Conservation (phyloP, 2,888 invertebrate genomes). For the Stenodera caucasica region DNA sequence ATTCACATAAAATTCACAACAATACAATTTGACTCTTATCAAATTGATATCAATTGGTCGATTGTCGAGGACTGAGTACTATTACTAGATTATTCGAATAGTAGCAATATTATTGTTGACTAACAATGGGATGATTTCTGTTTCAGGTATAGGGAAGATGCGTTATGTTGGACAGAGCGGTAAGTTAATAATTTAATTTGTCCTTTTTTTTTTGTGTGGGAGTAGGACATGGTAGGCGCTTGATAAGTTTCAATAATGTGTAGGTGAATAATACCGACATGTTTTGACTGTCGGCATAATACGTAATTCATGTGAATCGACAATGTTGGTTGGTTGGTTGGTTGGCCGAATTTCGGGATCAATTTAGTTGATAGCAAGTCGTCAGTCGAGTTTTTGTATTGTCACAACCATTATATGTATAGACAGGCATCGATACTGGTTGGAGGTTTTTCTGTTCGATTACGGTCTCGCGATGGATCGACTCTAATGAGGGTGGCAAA, state of each 20-base stretch:
- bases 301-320: neutral
- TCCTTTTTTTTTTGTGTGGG: constrained; percentile 30
- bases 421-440: constrained; percentile 53
- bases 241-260: constrained; percentile 36
- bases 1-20: constrained; percentile 1
- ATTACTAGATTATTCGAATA: neutral
- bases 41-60: neutral
- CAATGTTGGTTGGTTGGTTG: constrained; percentile 11
- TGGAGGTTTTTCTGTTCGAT: constrained; percentile 50
- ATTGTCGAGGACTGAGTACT: neutral
- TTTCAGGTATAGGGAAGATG: constrained; percentile 86
- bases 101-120: neutral
- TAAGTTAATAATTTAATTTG: constrained; percentile 56
- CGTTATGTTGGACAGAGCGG: constrained; percentile 89
- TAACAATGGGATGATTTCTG: constrained; percentile 41
- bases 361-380: constrained; percentile 48
- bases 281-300: constrained; percentile 12
- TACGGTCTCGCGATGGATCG: constrained; percentile 42
- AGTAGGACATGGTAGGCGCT: constrained; percentile 35
- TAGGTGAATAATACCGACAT: constrained; percentile 27
- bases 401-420: constrained; percentile 52
- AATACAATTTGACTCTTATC: neutral
- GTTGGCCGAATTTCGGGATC: constrained; percentile 45
- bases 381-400: constrained; percentile 55
- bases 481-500: constrained; percentile 56